Evolutionary conservation across 1,140 invertebrate species (phyloP).

Genomic region (Neodiprion fabricii): DNA sequence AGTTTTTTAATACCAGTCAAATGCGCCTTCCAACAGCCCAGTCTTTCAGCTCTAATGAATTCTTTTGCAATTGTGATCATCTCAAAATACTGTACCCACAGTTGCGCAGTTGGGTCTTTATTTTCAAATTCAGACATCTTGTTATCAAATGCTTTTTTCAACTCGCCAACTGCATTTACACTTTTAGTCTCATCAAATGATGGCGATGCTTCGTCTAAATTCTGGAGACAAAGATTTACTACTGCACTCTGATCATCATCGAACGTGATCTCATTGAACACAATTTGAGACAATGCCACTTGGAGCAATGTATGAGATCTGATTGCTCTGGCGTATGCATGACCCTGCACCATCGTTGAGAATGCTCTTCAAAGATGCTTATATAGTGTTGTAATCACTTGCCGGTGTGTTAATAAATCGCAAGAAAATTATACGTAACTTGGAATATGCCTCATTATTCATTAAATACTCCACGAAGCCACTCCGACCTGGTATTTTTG

Average conservation of each 20-base stretch:
- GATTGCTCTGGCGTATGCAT: constrained; percentile 25
- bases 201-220: constrained; percentile 25
- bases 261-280: not conserved
- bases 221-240: constrained; percentile 25
- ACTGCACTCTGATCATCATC: constrained; percentile 9
- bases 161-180: constrained; percentile 24
- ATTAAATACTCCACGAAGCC: constrained; percentile 37
- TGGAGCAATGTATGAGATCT: constrained; percentile 29
- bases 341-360: constrained; percentile 22
- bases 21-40: constrained; percentile 47
- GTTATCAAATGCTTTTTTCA: constrained; percentile 27
- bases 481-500: constrained; percentile 37
- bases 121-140: constrained; percentile 4
- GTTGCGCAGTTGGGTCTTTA: constrained; percentile 28
- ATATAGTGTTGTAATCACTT: constrained; percentile 29
- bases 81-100: constrained; percentile 48
- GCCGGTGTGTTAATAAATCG: constrained; percentile 30
- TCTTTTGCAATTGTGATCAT: constrained; percentile 34
- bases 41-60: constrained; percentile 47
- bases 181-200: constrained; percentile 21
- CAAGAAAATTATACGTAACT: constrained; percentile 25
- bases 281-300: constrained; percentile 19
- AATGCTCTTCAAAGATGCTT: constrained; percentile 24
- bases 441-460: constrained; percentile 24
- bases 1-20: constrained; percentile 40